Conservation (phyloP, 1,140 invertebrate genomes). For the Bilobella aurantiaca region DNA sequence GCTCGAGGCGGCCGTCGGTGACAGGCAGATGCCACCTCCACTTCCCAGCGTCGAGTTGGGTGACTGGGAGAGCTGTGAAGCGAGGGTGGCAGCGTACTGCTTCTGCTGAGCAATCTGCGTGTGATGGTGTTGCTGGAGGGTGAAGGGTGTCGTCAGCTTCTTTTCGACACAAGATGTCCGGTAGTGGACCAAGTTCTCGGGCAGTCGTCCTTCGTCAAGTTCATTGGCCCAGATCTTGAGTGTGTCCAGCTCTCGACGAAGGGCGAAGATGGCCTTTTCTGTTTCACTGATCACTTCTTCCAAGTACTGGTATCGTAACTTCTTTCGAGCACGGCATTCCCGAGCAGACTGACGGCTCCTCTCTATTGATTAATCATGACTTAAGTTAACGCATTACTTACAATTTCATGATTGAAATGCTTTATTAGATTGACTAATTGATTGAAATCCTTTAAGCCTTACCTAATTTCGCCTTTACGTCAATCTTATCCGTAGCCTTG, state of each 20-base stretch:
- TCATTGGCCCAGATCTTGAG: slow-evolving; percentile 66
- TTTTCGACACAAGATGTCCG: slow-evolving; percentile 21
- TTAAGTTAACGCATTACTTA: not conserved
- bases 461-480: slow-evolving; percentile 89
- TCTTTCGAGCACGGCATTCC: slow-evolving; percentile 92
- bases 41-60: slow-evolving; percentile 9
- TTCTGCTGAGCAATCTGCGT: slow-evolving; percentile 9
- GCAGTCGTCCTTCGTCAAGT: slow-evolving; percentile 62
- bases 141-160: slow-evolving; percentile 17
- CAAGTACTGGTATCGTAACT: slow-evolving; percentile 91
- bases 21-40: slow-evolving; percentile 13
- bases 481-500: slow-evolving; percentile 63
- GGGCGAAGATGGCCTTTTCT: slow-evolving; percentile 81
- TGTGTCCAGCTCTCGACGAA: slow-evolving; percentile 82
- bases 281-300: slow-evolving; percentile 87
- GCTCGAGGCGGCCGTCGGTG: not conserved
- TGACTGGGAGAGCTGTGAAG: not conserved
- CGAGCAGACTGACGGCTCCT: slow-evolving; percentile 90
- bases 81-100: slow-evolving; percentile 10
- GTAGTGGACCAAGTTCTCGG: slow-evolving; percentile 58
- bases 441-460: too few species aligned
- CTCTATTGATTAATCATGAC: slow-evolving; percentile 48
- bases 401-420: not conserved
- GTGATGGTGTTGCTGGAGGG: slow-evolving; percentile 20
- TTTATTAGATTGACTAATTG: not conserved